Evolutionary conservation across 2,113 vertebrate genomes (phyloP).

Genomic region (Tympanuchus pallidicinctus): DNA sequence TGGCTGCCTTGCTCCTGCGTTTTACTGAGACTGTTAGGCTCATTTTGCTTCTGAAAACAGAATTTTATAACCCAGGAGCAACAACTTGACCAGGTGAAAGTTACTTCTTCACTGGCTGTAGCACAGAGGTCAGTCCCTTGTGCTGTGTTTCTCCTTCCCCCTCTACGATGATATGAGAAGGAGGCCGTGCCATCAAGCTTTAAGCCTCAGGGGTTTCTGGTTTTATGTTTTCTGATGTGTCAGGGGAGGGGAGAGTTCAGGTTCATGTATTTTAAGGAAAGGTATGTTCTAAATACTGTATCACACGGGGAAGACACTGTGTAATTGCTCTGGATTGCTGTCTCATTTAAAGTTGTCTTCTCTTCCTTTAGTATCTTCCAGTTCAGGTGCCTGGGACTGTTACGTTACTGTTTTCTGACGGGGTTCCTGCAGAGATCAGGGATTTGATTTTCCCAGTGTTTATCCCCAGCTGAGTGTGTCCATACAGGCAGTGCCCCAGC

Average conservation of each 20-base stretch:
- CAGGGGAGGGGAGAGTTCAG: not conserved
- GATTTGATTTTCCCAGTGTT: not conserved
- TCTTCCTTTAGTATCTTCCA: rapidly evolving
- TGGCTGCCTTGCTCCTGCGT: conserved; percentile 48
- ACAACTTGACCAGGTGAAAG: not conserved
- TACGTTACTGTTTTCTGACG: not conserved
- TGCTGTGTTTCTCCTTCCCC: not conserved
- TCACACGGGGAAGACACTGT: not conserved
- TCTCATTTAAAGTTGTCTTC: not conserved
- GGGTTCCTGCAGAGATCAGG: not conserved
- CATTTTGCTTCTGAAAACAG: conserved; percentile 8
- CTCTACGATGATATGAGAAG: not conserved
- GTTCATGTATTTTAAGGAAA: not conserved
- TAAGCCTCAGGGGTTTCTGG: rapidly evolving
- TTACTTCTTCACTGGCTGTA: not conserved
- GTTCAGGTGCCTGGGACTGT: not conserved
- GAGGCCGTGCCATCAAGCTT: rapidly evolving
- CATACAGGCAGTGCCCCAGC: not conserved
- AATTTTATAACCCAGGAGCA: conserved; percentile 20
- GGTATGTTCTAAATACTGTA: rapidly evolving
- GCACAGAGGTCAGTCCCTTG: not conserved
- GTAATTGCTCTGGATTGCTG: rapidly evolving
- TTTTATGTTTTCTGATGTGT: not conserved
- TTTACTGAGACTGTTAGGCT: conserved; percentile 45
- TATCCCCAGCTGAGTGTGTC: not conserved